These are phyloP conservation scores for Chrysogorgia sp. DNA, from an alignment of 92 coral and sea anemone genomes.

Conservation along the genomic window DNA sequence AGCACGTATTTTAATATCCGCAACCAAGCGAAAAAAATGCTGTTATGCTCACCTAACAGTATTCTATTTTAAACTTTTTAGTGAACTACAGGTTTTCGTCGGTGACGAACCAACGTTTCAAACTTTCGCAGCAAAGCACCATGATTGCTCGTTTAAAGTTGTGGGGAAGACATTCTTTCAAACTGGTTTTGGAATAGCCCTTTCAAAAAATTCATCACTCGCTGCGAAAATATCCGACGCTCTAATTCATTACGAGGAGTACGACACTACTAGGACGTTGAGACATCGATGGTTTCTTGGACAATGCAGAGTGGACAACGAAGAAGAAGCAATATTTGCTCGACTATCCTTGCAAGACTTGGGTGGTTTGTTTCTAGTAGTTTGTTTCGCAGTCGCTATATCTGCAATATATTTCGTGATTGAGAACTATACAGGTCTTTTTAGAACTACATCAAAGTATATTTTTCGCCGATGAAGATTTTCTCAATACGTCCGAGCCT, in stretches of 20 bases:
- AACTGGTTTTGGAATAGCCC: constrained; percentile 67
- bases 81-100: constrained; percentile 60
- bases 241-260: constrained; percentile 47
- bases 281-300: constrained; percentile 57
- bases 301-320: constrained; percentile 12
- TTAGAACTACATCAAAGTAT: constrained; percentile 46
- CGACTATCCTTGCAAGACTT: constrained; percentile 59
- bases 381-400: constrained; percentile 46
- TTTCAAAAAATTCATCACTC: constrained; percentile 56
- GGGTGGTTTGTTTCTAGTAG: constrained; percentile 57
- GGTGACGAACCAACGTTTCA: constrained; percentile 65
- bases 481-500: no score
- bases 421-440: constrained; percentile 49
- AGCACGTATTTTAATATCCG: no score
- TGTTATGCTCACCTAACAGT: no score
- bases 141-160: constrained; percentile 52
- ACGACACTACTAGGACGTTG: constrained; percentile 51
- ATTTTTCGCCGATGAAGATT: constrained; percentile 1
- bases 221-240: constrained; percentile 51
- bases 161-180: constrained; percentile 66
- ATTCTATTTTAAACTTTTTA: background rate
- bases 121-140: constrained; percentile 40
- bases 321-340: constrained; percentile 35
- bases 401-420: constrained; percentile 38
- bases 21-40: no score